These are phyloP conservation scores for Salvelinus sp. DNA, from an alignment of 2,113 vertebrate species.

Conservation along the genomic window DNA sequence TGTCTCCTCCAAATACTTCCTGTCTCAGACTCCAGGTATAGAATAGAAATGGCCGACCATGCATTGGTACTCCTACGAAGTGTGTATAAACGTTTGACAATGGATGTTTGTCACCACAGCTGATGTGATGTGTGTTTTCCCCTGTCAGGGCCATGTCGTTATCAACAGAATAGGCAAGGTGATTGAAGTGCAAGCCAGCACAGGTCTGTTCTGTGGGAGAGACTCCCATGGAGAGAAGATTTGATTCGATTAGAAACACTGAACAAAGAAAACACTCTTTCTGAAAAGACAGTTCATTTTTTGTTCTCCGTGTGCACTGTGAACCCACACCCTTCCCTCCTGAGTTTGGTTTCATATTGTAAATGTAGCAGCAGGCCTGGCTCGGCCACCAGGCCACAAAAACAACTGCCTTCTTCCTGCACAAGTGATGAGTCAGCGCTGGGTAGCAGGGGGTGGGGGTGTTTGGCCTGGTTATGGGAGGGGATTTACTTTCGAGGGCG, in stretches of 20 bases:
- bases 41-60: not conserved
- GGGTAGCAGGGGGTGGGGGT: conserved; percentile 23
- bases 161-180: not conserved
- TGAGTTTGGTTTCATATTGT: conserved; percentile 34
- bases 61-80: not conserved
- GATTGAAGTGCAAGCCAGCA: not conserved
- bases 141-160: not conserved
- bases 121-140: not conserved
- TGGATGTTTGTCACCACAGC: not conserved
- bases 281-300: not conserved
- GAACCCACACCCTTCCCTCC: conserved; percentile 29
- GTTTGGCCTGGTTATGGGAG: conserved; percentile 5
- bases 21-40: not conserved
- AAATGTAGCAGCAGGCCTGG: conserved; percentile 4
- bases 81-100: not conserved
- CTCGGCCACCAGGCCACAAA: conserved; percentile 38
- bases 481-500: conserved; percentile 50
- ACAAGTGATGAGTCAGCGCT: conserved; percentile 71
- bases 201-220: not conserved
- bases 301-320: not conserved
- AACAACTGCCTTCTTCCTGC: conserved; percentile 78
- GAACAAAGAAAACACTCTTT: not conserved
- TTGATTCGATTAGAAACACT: not conserved
- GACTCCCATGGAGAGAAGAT: not conserved
- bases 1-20: not conserved